A percentile compares a stretch with the other conserved stretches of the same genome.
Evolutionary conservation across 2,113 vertebrate species (phyloP).

Genomic region (Butorides virescens): DNA sequence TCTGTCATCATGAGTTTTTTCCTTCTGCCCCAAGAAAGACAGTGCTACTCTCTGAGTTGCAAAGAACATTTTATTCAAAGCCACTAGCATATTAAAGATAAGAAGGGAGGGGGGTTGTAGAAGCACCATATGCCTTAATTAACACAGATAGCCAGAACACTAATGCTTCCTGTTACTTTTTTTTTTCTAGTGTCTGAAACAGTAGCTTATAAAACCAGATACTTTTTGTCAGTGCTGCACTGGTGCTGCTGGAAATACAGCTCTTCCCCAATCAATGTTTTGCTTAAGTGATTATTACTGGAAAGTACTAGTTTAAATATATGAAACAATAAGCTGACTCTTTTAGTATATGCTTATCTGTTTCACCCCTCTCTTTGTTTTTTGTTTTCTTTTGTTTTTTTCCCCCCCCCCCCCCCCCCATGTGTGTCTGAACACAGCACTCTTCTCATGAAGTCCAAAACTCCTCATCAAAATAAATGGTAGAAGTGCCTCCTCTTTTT

Average conservation of each 20-base stretch:
- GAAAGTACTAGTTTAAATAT: not conserved
- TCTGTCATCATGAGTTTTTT: not conserved
- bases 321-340: not conserved
- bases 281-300: not conserved
- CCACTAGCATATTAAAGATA: not conserved
- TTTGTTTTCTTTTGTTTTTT: no score
- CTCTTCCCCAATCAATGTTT: not conserved
- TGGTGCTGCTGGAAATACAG: constrained; percentile 7
- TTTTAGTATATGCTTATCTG: not conserved
- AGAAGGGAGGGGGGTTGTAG: not conserved
- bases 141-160: constrained; percentile 22
- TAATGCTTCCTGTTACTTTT: constrained; percentile 4
- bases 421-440: not conserved
- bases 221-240: not conserved
- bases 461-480: not conserved
- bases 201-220: not conserved
- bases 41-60: not conserved
- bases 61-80: not conserved
- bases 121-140: constrained; percentile 17
- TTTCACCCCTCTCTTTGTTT: not conserved
- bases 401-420: rapidly evolving
- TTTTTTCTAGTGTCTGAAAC: not conserved
- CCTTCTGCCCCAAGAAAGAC: not conserved
- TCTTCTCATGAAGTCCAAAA: not conserved
- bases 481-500: not conserved